Evolutionary conservation across 2,888 invertebrate species (phyloP), one percentile per base, ranked within the genome.

Genomic region (Cryptosula pallasiana): DNA sequence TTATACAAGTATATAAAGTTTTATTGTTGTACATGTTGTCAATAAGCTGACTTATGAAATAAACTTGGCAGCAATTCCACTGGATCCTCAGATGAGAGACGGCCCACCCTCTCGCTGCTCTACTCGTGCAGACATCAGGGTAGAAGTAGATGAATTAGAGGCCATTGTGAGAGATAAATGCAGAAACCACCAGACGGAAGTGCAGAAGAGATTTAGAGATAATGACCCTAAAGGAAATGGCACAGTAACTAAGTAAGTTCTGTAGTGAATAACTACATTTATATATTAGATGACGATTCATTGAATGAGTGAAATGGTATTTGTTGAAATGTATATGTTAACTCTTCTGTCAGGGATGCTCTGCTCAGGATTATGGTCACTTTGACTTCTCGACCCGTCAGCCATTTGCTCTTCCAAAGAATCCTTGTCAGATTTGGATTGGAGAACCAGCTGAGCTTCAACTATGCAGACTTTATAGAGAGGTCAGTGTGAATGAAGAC

Each of bases 161-260:
- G 76, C 78, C 55, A 32, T 78, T 35, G 73, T 83, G 5, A 77
- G 77, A 74, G 80, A 82, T 55, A 82, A 81, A 74, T 75, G 82
- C 71, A 78, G 78, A 70, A 78, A 76, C 55, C 79, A 78, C 69
- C 83, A 78, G 74, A 80, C 77, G 72, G 83, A 84, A 75, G 76
- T 83, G 55, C 77, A 81, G 75, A 83, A 82, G 74, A 77, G 78
- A 58, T 84, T 84, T 76, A 81, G 79, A 71, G 81, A 82, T 75
- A 83, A 82, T 72, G 84, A 84, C 72, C 83, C 84, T 3, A 82
- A 84, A 74, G 80, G 79, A 27, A 81, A 81, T 73, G 84, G 84
- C 55, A 83, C 82, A 71, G 81, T 83, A 5, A 78, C 81, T 32
- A 79, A 79, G 82, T 82, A 77, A 25, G 45, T n/a, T n/a, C n/a